Conservation (phyloP, 2,888 invertebrate genomes). For the Deladenus siricidicola region DNA sequence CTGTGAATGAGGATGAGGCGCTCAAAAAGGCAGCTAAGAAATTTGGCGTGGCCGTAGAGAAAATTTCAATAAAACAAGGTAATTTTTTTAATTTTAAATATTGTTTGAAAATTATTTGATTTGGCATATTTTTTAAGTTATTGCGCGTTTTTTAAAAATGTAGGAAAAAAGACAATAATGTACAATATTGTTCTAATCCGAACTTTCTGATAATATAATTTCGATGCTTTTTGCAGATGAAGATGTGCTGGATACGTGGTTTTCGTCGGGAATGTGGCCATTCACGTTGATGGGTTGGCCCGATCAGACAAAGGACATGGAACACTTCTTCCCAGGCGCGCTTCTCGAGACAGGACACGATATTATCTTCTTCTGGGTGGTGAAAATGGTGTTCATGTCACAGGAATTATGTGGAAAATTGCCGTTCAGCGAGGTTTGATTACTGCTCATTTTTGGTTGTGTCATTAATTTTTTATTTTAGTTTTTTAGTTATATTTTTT, state of each 20-base stretch:
- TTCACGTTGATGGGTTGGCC: conserved; percentile 98
- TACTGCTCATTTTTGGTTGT: background rate
- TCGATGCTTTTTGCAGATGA: conserved; percentile 62
- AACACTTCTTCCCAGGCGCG: conserved; percentile 81
- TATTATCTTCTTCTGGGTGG: conserved; percentile 99
- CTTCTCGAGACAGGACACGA: conserved; percentile 79
- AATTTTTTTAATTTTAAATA: background rate
- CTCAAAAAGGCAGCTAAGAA: conserved; percentile 68
- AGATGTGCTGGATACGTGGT: conserved; percentile 98
- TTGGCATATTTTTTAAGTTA: background rate
- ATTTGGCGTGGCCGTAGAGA: conserved; percentile 60
- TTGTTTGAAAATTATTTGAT: background rate
- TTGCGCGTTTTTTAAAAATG: background rate
- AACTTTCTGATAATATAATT: background rate
- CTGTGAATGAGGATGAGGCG: conserved; percentile 68
- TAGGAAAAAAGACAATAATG: too few relatives aligned
- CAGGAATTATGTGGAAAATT: conserved; percentile 77
- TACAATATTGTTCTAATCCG: too few relatives aligned
- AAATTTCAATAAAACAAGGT: conserved; percentile 56
- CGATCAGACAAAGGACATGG: conserved; percentile 58
- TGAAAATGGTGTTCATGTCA: conserved; percentile 96
- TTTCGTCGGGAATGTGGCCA: conserved; percentile 89
- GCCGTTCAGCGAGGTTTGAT: conserved; percentile 70
- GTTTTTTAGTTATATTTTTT: conserved; percentile 11
- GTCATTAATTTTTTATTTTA: conserved; percentile 5